Evolutionary conservation across 2,888 invertebrate genomes (phyloP), one percentile per base, ranked within the genome.

Genomic region (Alcis repandata): DNA sequence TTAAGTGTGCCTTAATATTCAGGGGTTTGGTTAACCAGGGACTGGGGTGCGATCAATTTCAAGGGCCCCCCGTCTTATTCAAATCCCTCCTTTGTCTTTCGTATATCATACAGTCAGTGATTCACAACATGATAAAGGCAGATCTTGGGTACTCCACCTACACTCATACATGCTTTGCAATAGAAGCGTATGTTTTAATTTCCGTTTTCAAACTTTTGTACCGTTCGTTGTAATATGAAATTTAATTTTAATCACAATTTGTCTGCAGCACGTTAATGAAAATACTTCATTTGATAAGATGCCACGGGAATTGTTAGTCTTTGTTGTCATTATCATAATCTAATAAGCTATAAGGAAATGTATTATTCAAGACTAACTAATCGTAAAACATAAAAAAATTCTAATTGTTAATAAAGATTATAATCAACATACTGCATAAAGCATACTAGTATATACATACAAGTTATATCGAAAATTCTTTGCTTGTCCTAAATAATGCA

Each of bases 41-140:
- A 79, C 86, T 86, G 89, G 91, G 91, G 91, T 88, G 77, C 90
- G 92, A 92, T 92, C 92, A 92, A 92, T 93, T 93, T 91, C 91
- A 91, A 90, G 89, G 87, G 82, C 81, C 89, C 88, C 90, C 86
- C 86, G 82, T 81, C 86, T 87, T 87, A 86, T 91, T 91, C 90
- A 91, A 92, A 92, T 92, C 89, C 89, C 89, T 88, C 88, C 88
- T 90, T 91, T 92, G 91, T 92, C 89, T 92, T 88, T 86, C 78
- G 78, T 78, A 88, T 90, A 89, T 88, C 87, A 90, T 90, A 88
- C 82, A 88, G 84, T 86, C 77, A 79, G 78, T 88, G 87, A 88
- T 87, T 89, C 86, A 89, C 84, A 86, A 86, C 84, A 88, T 83
- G 84, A 88, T 86, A 83, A 79, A 82, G 79, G 72, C 76, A 46